Percentiles rank a stretch among this genome's conserved stretches.
Conservation (phyloP, 1,140 invertebrate genomes). For the Laupala kohalensis region DNA sequence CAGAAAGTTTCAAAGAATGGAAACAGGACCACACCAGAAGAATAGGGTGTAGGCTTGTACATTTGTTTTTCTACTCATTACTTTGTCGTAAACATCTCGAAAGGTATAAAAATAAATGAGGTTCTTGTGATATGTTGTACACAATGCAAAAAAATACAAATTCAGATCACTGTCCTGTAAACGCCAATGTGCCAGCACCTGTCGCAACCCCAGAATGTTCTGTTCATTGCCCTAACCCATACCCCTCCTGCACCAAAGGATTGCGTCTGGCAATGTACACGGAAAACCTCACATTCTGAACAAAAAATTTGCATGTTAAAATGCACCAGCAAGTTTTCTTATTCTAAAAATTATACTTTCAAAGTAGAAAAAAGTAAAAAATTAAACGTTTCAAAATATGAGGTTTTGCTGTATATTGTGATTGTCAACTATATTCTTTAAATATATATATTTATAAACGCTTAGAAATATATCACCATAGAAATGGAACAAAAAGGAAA, state of each 20-base stretch:
- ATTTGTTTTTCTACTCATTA: constrained; percentile 1
- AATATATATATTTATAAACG: constrained; percentile 12
- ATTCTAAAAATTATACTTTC: neutral
- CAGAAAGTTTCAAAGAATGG: neutral
- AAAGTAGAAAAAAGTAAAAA: neutral
- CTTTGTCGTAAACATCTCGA: constrained; percentile 3
- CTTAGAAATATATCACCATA: constrained; percentile 14
- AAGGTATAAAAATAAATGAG: constrained; percentile 13
- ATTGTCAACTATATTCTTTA: constrained; percentile 14
- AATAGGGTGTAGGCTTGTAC: neutral
- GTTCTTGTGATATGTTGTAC: constrained; percentile 12
- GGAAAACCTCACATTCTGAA: constrained; percentile 1
- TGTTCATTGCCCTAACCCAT: neutral
- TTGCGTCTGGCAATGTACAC: constrained; percentile 3
- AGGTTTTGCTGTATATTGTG: constrained; percentile 12
- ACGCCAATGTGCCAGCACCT: neutral
- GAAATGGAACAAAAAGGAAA: constrained; percentile 12
- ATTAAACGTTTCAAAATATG: neutral
- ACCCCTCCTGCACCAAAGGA: neutral
- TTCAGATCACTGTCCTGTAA: neutral
- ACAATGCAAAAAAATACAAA: constrained; percentile 6
- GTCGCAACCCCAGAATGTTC: neutral
- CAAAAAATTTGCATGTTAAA: constrained; percentile 4
- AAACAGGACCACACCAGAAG: neutral
- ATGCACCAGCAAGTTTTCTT: neutral